A percentile compares a stretch with the other conserved stretches of the same genome.
Evolutionary conservation across 2,113 vertebrate genomes (phyloP).

Genomic region (Seriola aureovittata): DNA sequence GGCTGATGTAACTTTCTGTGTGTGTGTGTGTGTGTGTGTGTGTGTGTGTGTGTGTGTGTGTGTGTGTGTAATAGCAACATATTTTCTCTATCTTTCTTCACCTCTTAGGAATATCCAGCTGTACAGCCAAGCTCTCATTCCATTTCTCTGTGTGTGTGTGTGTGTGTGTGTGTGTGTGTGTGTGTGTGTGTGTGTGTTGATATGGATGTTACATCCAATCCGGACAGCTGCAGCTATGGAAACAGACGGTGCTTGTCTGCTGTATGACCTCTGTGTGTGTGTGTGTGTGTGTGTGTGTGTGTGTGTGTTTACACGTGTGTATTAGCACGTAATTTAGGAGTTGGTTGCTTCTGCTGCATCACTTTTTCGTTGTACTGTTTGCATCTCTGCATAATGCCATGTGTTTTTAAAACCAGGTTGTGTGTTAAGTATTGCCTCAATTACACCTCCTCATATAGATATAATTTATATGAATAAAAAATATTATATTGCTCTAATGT

Average conservation of each 20-base stretch:
- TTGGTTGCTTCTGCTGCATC: slow-evolving; percentile 6
- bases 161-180: slow-evolving; percentile 31
- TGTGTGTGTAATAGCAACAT: not conserved
- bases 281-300: slow-evolving; percentile 5
- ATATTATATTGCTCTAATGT: slow-evolving; percentile 10
- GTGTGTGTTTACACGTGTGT: not conserved
- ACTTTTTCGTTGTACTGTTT: not conserved
- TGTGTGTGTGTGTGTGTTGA: slow-evolving; percentile 10
- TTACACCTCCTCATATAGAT: not conserved
- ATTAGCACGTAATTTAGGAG: slow-evolving; percentile 27
- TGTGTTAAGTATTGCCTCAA: slow-evolving; percentile 3
- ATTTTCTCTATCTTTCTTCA: slow-evolving; percentile 39
- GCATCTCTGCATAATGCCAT: not conserved
- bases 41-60: not conserved
- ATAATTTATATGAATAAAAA: slow-evolving; percentile 58
- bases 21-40: slow-evolving; percentile 1
- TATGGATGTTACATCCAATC: slow-evolving; percentile 19
- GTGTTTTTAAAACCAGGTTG: not conserved
- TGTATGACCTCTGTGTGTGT: slow-evolving; percentile 7
- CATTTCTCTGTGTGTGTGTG: slow-evolving; percentile 11
- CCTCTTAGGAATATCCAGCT: slow-evolving; percentile 60
- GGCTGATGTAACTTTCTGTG: slow-evolving; percentile 1
- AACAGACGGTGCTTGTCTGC: slow-evolving; percentile 54
- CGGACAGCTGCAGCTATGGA: slow-evolving; percentile 74
- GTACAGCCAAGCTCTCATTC: slow-evolving; percentile 33